Conservation (phyloP, 2,113 vertebrate genomes). For the Chloroceryle aenea region DNA sequence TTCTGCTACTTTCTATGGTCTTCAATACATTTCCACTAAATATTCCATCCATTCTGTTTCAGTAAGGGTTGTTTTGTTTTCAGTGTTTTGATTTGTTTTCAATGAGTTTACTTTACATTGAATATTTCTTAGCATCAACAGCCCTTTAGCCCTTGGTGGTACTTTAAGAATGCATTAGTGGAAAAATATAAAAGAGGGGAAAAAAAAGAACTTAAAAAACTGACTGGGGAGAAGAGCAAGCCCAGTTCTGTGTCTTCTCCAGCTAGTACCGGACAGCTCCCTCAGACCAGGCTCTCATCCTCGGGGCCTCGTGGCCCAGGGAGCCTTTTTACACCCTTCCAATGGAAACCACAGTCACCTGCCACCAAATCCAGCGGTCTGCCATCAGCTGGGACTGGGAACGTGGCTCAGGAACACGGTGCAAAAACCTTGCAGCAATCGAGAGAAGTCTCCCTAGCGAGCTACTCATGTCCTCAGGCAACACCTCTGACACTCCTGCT, state of each 20-base stretch:
- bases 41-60: not conserved
- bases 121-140: not conserved
- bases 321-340: not conserved
- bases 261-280: constrained; percentile 63
- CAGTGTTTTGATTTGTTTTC: not conserved
- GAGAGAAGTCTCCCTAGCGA: not conserved
- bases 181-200: not conserved
- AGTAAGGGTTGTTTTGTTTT: not conserved
- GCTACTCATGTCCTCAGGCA: not conserved
- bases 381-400: not conserved
- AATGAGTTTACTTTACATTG: not conserved
- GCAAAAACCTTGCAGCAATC: not conserved
- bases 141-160: not conserved
- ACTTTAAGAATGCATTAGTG: not conserved
- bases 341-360: not conserved
- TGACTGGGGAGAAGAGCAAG: not conserved
- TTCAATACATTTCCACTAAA: not conserved
- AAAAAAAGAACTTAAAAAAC: not conserved
- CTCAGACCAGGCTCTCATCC: not conserved
- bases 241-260: not conserved
- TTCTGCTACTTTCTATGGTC: not conserved
- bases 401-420: not conserved
- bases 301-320: not conserved
- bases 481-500: not conserved
- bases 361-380: not conserved